phyloP scores from a whole-genome alignment of 2,888 invertebrate species.

The Homarus gammarus region DNA sequence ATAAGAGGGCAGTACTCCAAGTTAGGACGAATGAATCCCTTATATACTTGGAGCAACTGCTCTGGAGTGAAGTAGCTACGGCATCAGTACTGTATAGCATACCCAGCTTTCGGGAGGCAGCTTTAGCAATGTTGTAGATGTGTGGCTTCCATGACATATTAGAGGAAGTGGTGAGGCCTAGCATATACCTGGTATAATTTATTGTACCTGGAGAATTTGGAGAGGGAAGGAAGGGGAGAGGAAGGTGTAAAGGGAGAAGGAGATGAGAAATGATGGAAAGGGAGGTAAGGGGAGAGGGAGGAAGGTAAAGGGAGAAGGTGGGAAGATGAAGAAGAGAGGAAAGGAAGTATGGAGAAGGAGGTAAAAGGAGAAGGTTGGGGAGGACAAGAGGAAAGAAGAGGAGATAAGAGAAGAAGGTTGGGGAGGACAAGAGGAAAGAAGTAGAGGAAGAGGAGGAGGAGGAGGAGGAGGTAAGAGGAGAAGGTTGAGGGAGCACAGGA shows the following conservation, averaged over 20 bases:
- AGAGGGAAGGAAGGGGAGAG: background rate
- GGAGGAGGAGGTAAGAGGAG: background rate
- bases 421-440: background rate
- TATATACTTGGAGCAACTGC: too few species aligned
- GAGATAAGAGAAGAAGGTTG: slow-evolving; percentile 7
- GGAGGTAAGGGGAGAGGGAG: background rate
- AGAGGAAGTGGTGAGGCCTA: too few species aligned
- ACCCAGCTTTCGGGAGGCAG: too few species aligned
- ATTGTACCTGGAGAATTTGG: too few species aligned
- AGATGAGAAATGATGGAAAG: background rate
- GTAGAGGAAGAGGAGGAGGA: background rate
- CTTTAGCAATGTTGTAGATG: too few species aligned
- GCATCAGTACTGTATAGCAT: too few species aligned
- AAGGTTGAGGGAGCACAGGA: background rate
- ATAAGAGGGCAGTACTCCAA: too few species aligned
- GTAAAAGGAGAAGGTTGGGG: background rate
- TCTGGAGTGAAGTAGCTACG: too few species aligned
- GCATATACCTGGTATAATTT: too few species aligned
- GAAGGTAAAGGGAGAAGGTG: slow-evolving; percentile 3
- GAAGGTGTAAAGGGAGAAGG: background rate
- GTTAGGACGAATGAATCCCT: too few species aligned
- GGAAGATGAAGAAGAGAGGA: background rate
- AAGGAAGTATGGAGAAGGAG: background rate
- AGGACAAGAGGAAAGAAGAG: background rate
- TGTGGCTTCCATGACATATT: too few species aligned